A percentile compares a stretch with the other conserved stretches of the same genome.
phyloP scores from a whole-genome alignment of 2,113 vertebrate species.

The Copsychus sechellarum region DNA sequence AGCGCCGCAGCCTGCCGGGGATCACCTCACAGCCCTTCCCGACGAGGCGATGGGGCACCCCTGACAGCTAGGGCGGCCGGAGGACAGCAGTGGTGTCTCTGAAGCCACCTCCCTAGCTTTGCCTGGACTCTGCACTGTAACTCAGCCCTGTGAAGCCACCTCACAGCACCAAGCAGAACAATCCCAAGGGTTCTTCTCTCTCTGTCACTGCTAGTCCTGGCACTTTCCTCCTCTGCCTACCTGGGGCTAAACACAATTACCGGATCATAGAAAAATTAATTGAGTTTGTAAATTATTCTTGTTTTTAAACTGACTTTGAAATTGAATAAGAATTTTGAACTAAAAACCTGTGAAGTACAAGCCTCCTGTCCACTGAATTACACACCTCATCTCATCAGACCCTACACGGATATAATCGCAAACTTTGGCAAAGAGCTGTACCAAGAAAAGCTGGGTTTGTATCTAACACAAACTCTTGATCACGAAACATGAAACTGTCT shows the following conservation, averaged over 20 bases:
- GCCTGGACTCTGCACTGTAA: not conserved
- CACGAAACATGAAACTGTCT: not conserved
- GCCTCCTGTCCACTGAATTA: not conserved
- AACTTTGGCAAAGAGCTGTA: not conserved
- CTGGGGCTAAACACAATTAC: not conserved
- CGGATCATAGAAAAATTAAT: not conserved
- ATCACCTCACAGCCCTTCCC: fast-evolving
- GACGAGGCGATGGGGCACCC: fast-evolving
- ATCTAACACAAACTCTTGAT: not conserved
- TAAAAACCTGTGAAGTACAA: not conserved
- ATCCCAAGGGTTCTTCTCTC: not conserved
- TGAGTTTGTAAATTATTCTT: not conserved
- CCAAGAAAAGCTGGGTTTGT: not conserved
- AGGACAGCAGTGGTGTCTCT: not conserved
- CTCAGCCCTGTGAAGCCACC: not conserved
- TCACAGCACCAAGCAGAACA: not conserved
- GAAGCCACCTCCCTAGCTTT: not conserved
- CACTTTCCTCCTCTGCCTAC: not conserved
- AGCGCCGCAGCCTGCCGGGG: fast-evolving
- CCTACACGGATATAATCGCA: fast-evolving
- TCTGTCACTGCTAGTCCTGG: not conserved
- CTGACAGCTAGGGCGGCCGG: not conserved
- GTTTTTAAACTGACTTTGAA: not conserved
- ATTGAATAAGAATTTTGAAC: not conserved
- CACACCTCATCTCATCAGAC: not conserved